phyloP scores from a whole-genome alignment of 2,888 invertebrate genomes.

The Thecophora atra region DNA sequence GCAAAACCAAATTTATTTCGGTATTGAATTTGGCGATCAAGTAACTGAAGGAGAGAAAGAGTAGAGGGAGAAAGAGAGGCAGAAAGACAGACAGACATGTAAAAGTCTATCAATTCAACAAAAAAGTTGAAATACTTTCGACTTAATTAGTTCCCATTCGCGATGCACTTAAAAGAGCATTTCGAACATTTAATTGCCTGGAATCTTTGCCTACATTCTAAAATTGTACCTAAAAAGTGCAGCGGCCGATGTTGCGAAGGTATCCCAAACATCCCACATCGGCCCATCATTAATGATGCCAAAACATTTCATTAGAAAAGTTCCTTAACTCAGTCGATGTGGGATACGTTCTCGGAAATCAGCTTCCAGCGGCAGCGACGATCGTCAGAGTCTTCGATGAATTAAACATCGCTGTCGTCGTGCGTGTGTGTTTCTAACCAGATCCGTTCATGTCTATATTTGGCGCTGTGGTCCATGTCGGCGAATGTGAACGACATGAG shows the following conservation, averaged over 20 bases:
- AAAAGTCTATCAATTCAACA: background rate
- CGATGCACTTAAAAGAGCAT: background rate
- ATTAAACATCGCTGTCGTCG: slow-evolving; percentile 29
- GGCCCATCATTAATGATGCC: slow-evolving; percentile 17
- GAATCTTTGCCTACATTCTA: background rate
- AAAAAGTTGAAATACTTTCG: background rate
- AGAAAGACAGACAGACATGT: too few relatives aligned
- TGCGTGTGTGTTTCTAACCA: slow-evolving; percentile 19
- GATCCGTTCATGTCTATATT: slow-evolving; percentile 31
- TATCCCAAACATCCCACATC: background rate
- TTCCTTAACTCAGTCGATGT: slow-evolving; percentile 5
- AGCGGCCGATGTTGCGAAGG: background rate
- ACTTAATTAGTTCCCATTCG: background rate
- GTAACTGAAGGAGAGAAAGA: too few relatives aligned
- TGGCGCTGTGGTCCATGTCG: background rate
- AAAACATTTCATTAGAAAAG: slow-evolving; percentile 27
- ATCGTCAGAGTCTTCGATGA: slow-evolving; percentile 14
- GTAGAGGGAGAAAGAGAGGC: too few relatives aligned
- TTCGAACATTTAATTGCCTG: background rate
- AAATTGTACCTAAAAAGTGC: background rate
- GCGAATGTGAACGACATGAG: too few relatives aligned
- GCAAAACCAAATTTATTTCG: too few relatives aligned
- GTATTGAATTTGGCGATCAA: too few relatives aligned
- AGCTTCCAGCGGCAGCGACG: slow-evolving; percentile 7
- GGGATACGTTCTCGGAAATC: slow-evolving; percentile 33